Percentiles rank a stretch among this genome's conserved stretches.
Evolutionary conservation across 2,113 vertebrate genomes (phyloP).

Genomic region (Emydura subglobosa): DNA sequence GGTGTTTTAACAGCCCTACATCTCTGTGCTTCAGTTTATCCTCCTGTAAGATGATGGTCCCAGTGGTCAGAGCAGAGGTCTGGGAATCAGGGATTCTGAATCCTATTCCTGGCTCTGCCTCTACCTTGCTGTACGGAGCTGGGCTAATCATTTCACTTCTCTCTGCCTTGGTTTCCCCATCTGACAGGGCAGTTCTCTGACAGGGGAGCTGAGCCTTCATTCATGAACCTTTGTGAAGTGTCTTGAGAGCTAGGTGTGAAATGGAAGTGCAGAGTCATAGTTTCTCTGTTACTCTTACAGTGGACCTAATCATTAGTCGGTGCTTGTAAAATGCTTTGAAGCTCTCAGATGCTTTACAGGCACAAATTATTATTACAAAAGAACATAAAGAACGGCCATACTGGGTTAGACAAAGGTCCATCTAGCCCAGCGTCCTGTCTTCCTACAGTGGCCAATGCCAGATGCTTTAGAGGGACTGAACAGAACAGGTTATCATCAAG

Average conservation of each 20-base stretch:
- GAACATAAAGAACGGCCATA: no score
- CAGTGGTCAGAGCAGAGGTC: background rate
- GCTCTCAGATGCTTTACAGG: conserved; percentile 2
- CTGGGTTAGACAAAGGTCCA: no score
- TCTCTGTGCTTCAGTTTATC: background rate
- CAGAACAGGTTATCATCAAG: no score
- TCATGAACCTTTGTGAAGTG: background rate
- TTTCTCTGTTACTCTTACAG: conserved; percentile 61
- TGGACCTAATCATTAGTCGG: conserved; percentile 60
- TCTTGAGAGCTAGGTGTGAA: background rate
- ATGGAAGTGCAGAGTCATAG: conserved; percentile 22
- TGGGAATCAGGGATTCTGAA: background rate
- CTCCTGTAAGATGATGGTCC: background rate
- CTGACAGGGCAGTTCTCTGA: accelerated
- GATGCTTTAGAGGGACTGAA: no score
- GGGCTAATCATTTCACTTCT: background rate
- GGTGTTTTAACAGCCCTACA: background rate
- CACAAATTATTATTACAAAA: background rate
- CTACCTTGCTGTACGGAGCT: background rate
- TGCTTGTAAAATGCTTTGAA: conserved; percentile 60
- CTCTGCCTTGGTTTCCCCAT: background rate
- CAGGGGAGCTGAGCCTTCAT: background rate
- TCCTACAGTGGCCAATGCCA: no score
- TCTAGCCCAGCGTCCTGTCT: no score
- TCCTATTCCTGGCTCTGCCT: background rate